A percentile compares a stretch with the other conserved stretches of the same genome.
Evolutionary conservation across 2,888 invertebrate genomes (phyloP).

Genomic region (Melitaea athalia): DNA sequence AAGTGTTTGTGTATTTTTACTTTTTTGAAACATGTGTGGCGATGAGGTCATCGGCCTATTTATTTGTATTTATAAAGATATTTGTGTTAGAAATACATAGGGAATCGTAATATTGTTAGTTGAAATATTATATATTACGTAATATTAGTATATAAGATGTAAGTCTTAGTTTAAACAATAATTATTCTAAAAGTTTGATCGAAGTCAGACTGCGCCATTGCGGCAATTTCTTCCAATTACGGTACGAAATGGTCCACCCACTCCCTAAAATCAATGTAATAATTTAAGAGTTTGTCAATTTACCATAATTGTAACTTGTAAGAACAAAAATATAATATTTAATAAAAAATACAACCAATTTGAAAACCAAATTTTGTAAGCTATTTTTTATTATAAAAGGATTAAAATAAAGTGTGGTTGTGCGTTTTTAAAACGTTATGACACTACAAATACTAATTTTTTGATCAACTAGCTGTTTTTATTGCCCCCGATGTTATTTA

Average conservation of each 20-base stretch:
- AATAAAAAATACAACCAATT: no score
- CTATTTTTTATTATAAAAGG: no score
- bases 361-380: no score
- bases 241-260: background rate
- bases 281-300: background rate
- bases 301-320: no score
- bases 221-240: background rate
- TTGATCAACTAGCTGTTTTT: no score
- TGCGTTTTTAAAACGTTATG: no score
- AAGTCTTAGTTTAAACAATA: background rate
- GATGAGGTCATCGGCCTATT: conserved; percentile 38
- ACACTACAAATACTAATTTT: no score
- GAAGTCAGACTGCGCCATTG: background rate
- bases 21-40: conserved; percentile 32
- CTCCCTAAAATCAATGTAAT: background rate
- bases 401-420: no score
- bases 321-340: no score
- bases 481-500: no score
- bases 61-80: conserved; percentile 19
- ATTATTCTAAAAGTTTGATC: background rate
- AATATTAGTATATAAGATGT: background rate
- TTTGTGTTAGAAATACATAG: conserved; percentile 7
- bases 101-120: background rate
- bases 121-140: background rate
- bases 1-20: conserved; percentile 13